Evolutionary conservation across 1,140 invertebrate genomes (phyloP).

Genomic region (Cataglyphis hispanica): DNA sequence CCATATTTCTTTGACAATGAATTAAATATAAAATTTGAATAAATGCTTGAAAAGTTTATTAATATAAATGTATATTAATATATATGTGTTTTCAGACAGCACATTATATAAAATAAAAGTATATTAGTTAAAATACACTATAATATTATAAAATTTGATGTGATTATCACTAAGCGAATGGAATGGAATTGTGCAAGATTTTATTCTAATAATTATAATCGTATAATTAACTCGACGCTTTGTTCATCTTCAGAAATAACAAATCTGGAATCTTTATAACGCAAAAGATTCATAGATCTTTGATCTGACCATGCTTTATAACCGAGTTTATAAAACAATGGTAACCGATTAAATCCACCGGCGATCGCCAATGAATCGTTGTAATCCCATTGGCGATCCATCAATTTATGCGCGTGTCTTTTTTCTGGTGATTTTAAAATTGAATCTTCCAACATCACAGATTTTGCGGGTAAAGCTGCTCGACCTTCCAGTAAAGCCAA

Average conservation of each 20-base stretch:
- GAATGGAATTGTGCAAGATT: neutral
- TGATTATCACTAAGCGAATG: neutral
- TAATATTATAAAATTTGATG: no score
- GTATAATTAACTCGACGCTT: conserved; percentile 45
- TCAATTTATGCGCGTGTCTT: conserved; percentile 79
- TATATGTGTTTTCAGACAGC: neutral
- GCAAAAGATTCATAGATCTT: conserved; percentile 69
- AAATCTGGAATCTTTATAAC: conserved; percentile 78
- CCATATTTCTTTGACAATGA: conserved; percentile 83
- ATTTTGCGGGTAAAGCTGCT: conserved; percentile 85
- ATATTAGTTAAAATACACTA: neutral
- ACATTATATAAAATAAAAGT: conserved; percentile 1
- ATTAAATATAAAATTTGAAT: conserved; percentile 59
- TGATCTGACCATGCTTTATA: conserved; percentile 67
- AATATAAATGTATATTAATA: neutral
- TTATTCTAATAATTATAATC: no score
- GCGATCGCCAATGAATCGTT: conserved; percentile 77
- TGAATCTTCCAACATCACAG: conserved; percentile 78
- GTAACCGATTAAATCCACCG: conserved; percentile 75
- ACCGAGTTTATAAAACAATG: conserved; percentile 77
- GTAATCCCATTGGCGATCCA: conserved; percentile 79
- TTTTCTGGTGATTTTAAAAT: conserved; percentile 68
- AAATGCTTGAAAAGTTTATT: conserved; percentile 1
- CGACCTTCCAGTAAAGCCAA: conserved; percentile 86
- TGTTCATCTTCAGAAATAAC: conserved; percentile 68